Evolutionary conservation across 2,113 vertebrate species (phyloP), one percentile per base, ranked within the genome.

Genomic region (Himantopus leucocephalus): DNA sequence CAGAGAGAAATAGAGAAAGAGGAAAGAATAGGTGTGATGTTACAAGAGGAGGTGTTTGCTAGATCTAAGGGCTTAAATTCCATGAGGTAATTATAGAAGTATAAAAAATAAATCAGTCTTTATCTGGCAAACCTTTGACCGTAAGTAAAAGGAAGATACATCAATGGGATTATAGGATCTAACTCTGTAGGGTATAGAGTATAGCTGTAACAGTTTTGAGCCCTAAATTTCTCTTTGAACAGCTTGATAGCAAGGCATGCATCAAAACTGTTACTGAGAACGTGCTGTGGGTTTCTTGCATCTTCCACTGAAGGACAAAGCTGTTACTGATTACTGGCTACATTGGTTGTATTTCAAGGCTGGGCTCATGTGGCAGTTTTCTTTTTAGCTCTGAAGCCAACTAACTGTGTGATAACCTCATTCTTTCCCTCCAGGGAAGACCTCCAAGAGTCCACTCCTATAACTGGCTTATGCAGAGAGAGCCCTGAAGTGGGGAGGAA

Each of bases 251-350:
- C 83, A 94, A 93, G 91, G 60, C 92, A 89, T 94, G 92, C 60
- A 92, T 97, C 92, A 94, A 95, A 97, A 91, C 83, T 84, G 22
- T 79, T 75, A 47, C 92, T 92, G 84, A 92, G 84, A 97, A 94
- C 5, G 9, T 94, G 70, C 80, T 92, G 91, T 22, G 92, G 84
- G 95, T 92, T 95, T 89, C 92, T 97, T 94, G 74, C 56, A 15
- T 96, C 80, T 97, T 82, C 89, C 92, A 55, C 77, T 92, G 84
- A 78, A 91, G 70, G 37, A 47, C 47, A 95, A 95, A 96, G 93
- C 96, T 97, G 96, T 96, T 96, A 92, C 71, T 97, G 74, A 96
- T 97, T 95, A 96, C 89, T 81, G 64, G 5, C 58, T 96, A 48
- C 4, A 0, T 45, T 86, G 56, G 64, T 81, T 94, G 58, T 75